Evolutionary conservation across 35 echinoderm and acorn worm genomes (phyloP), one percentile per base, ranked within the genome.

Genomic region (Holothuria glaberrima): DNA sequence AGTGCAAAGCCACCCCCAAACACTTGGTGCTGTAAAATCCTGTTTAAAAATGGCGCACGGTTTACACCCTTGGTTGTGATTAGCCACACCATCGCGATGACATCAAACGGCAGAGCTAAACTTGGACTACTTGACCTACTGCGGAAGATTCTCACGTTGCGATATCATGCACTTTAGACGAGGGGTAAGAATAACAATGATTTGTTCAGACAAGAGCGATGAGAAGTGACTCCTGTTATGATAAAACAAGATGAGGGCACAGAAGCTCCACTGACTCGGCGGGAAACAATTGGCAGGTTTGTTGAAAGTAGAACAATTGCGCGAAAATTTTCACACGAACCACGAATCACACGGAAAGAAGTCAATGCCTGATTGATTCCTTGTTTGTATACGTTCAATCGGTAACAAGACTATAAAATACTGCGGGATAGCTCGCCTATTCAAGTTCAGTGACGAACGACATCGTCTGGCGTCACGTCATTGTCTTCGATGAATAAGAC

Each of bases 301-400:
- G 74, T 78, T 48, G 36, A 48, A 69, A 78, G 50, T 78, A 48
- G 74, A 78, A 78, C 74, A 78, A 78, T 78, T 78, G 21, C 74
- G 74, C 50, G 44, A 78, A 78, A 78, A 78, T 24, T 54, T 48
- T 78, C 74, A 78, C 74, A 78, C 74, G 38, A 22, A 24, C 38
- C 38, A 78, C 26, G 74, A 78, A 48, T 78, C 74, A 69, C 25
- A 30, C 7, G 74, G n/a, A 78, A 78, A 78, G 74, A 78, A 78
- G 74, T 78, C 74, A 78, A 78, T 78, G 20, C 13, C 44, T 78
- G 35, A 78, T 78, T 78, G 74, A 45, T 78, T 22, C 20, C 50
- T 48, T 78, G 44, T 78, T 78, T 78, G 74, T 48, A 78, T 78
- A 78, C 50, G 74, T 48, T 48, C 14, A 48, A 78, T 78, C 50